Conservation (phyloP, 2,113 vertebrate genomes). For the Azemiops feae region DNA sequence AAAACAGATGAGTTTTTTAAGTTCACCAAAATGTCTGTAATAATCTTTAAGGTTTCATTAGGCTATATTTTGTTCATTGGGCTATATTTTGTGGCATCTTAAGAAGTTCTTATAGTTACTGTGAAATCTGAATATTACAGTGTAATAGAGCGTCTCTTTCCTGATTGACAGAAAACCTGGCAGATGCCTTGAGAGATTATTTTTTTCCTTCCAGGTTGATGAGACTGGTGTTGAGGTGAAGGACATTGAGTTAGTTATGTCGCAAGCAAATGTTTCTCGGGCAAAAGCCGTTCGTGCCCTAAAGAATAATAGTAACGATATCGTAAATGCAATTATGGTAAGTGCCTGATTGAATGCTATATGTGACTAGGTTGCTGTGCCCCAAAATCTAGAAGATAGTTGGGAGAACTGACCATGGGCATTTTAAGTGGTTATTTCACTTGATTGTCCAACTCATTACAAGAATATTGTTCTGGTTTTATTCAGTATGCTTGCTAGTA, state of each 20-base stretch:
- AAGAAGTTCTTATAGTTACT: not conserved
- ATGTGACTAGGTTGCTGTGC: not conserved
- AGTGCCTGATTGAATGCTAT: slow-evolving; percentile 45
- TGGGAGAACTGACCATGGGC: not conserved
- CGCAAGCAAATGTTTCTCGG: slow-evolving; percentile 96
- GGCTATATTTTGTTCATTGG: not conserved
- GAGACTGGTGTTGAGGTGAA: slow-evolving; percentile 98
- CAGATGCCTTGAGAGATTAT: accelerated
- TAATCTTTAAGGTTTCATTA: not conserved
- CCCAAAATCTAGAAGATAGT: too few species aligned
- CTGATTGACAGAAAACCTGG: accelerated
- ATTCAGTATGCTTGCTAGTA: not conserved
- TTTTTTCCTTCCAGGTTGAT: slow-evolving; percentile 79
- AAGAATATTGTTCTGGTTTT: not conserved
- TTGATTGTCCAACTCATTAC: not conserved
- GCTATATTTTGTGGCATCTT: not conserved
- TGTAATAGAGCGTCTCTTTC: accelerated
- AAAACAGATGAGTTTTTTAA: not conserved
- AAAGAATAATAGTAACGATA: slow-evolving; percentile 99
- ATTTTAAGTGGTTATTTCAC: not conserved
- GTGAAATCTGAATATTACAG: not conserved
- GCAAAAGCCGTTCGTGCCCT: slow-evolving; percentile 96
- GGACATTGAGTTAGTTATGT: slow-evolving; percentile 99
- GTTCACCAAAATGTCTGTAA: not conserved
- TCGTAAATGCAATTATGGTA: slow-evolving; percentile 99